A percentile compares a stretch with the other conserved stretches of the same genome.
Conservation (phyloP, 2,113 vertebrate species). For the Gobio gobio region DNA sequence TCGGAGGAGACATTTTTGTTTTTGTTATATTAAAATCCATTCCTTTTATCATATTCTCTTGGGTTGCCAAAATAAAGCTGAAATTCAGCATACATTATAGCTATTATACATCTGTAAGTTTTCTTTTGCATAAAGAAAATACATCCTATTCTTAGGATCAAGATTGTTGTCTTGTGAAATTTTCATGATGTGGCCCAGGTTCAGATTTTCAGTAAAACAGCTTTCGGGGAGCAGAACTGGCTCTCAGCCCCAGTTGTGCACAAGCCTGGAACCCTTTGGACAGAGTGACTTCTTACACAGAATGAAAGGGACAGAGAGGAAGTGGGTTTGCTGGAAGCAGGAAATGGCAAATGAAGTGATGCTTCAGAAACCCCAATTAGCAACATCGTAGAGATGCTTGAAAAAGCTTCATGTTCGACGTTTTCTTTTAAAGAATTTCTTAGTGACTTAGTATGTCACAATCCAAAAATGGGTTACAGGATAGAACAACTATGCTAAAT, state of each 20-base stretch:
- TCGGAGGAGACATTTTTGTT: not conserved
- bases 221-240: not conserved
- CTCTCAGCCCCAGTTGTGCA: not conserved
- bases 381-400: not conserved
- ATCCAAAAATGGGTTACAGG: not conserved
- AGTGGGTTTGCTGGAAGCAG: not conserved
- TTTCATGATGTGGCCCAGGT: not conserved
- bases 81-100: not conserved
- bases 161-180: not conserved
- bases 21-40: not conserved
- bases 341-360: not conserved
- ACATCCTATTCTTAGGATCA: not conserved
- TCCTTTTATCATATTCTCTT: not conserved
- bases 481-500: not conserved
- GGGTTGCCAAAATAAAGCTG: not conserved
- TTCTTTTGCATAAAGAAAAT: not conserved
- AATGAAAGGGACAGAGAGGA: conserved; percentile 5
- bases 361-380: conserved; percentile 7
- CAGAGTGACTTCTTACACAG: not conserved
- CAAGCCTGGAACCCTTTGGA: conserved; percentile 1
- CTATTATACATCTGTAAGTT: not conserved
- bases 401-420: not conserved
- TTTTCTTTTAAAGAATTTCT: not conserved
- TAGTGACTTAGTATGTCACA: not conserved
- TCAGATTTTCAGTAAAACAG: not conserved